A percentile compares a stretch with the other conserved stretches of the same genome.
Evolutionary conservation across 2,113 vertebrate genomes (phyloP).

Genomic region (Physeter macrocephalus): DNA sequence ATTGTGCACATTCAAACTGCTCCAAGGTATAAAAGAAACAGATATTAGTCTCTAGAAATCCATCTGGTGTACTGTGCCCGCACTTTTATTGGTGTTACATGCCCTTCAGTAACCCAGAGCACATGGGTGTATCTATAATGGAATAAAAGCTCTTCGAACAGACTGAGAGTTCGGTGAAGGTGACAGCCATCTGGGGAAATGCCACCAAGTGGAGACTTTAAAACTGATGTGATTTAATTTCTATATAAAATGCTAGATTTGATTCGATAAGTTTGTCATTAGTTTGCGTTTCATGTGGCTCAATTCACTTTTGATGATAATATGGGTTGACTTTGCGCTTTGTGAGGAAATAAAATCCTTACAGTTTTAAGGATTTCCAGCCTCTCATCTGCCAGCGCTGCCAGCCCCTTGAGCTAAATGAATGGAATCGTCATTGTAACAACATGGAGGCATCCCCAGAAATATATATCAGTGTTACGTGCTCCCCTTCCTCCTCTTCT

Average conservation of each 20-base stretch:
- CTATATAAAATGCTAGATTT: neutral
- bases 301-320: neutral
- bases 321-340: neutral
- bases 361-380: neutral
- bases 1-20: neutral
- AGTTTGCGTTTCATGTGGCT: neutral
- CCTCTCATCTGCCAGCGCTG: neutral
- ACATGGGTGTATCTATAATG: neutral
- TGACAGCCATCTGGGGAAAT: neutral
- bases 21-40: neutral
- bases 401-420: neutral
- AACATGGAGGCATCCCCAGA: neutral
- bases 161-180: neutral
- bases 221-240: neutral
- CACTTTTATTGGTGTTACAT: accelerated
- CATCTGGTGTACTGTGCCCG: accelerated
- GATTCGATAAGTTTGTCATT: neutral
- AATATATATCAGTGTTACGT: neutral
- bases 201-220: neutral
- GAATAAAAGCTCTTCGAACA: neutral
- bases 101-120: neutral
- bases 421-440: neutral
- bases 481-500: neutral
- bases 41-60: neutral
- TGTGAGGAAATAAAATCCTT: neutral